Percentiles rank a stretch among this genome's conserved stretches.
Conservation (phyloP, 2,113 vertebrate species). For the Pterocles orientalis region DNA sequence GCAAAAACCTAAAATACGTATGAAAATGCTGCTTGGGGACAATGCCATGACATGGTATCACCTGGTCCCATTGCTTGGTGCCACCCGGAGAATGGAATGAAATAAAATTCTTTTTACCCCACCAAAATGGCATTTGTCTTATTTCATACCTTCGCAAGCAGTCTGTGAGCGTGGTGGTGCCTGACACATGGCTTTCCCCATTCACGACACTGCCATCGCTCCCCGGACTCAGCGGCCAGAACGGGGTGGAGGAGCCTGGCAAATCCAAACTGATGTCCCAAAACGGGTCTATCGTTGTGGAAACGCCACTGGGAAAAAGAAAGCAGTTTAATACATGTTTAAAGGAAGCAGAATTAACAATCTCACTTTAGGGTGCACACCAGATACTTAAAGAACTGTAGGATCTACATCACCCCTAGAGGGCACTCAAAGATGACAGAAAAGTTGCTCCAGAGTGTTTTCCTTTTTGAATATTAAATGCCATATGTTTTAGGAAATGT, state of each 20-base stretch:
- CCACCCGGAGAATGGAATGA: neutral
- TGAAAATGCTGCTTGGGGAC: neutral
- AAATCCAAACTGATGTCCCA: conserved; percentile 99
- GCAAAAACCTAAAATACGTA: fast-evolving
- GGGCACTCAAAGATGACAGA: neutral
- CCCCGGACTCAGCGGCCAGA: conserved; percentile 97
- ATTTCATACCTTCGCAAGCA: conserved; percentile 90
- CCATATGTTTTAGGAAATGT: neutral
- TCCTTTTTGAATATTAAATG: neutral
- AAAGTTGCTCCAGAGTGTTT: neutral
- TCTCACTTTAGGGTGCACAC: neutral
- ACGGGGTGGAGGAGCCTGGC: conserved; percentile 95
- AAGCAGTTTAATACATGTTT: neutral
- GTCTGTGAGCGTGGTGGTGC: conserved; percentile 96
- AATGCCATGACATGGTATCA: neutral
- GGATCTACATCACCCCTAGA: conserved; percentile 30
- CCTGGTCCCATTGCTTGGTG: neutral
- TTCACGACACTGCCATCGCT: conserved; percentile 92
- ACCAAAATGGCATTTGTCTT: fast-evolving
- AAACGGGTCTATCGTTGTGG: conserved; percentile 98
- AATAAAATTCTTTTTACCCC: neutral
- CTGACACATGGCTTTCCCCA: conserved; percentile 90
- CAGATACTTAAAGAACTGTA: neutral
- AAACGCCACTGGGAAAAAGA: conserved; percentile 85
- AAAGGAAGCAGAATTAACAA: neutral